These are phyloP conservation scores for Sebastes alutus DNA, from an alignment of 2,797 vertebrate genomes.

Conservation along the genomic window DNA sequence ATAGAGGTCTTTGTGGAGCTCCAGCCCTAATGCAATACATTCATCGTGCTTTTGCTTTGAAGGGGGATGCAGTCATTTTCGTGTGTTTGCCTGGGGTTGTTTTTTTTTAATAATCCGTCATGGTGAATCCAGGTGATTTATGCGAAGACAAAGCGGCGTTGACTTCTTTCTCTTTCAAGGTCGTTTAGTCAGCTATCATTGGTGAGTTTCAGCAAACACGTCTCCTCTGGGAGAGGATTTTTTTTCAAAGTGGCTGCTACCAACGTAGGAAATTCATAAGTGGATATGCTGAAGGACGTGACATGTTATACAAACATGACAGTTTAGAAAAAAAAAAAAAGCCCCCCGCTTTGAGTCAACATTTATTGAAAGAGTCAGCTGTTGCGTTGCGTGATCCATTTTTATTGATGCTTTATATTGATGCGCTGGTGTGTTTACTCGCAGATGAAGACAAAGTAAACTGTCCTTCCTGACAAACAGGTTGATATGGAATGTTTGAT, in stretches of 20 bases:
- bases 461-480: not conserved
- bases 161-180: slow-evolving; percentile 45
- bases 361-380: slow-evolving; percentile 35
- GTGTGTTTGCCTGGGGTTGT: not conserved
- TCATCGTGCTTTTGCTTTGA: slow-evolving; percentile 27
- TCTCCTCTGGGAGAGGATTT: slow-evolving; percentile 8
- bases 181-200: slow-evolving; percentile 12
- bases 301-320: slow-evolving; percentile 42
- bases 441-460: slow-evolving; percentile 29
- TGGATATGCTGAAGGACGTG: slow-evolving; percentile 53
- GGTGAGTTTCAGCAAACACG: slow-evolving; percentile 8
- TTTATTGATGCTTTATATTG: slow-evolving; percentile 33
- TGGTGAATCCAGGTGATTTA: slow-evolving; percentile 23
- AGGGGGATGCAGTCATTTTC: slow-evolving; percentile 2
- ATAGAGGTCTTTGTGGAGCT: slow-evolving; percentile 56
- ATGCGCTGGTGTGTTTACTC: slow-evolving; percentile 6
- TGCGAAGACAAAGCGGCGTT: slow-evolving; percentile 22
- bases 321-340: slow-evolving; percentile 6
- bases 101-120: not conserved
- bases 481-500: not conserved
- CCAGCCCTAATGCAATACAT: slow-evolving; percentile 32
- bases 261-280: slow-evolving; percentile 54
- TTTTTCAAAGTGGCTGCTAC: slow-evolving; percentile 28
- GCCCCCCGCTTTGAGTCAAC: slow-evolving; percentile 31
- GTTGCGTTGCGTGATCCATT: slow-evolving; percentile 33